phyloP scores from a whole-genome alignment of 1,140 invertebrate genomes.

The Wasmannia auropunctata region DNA sequence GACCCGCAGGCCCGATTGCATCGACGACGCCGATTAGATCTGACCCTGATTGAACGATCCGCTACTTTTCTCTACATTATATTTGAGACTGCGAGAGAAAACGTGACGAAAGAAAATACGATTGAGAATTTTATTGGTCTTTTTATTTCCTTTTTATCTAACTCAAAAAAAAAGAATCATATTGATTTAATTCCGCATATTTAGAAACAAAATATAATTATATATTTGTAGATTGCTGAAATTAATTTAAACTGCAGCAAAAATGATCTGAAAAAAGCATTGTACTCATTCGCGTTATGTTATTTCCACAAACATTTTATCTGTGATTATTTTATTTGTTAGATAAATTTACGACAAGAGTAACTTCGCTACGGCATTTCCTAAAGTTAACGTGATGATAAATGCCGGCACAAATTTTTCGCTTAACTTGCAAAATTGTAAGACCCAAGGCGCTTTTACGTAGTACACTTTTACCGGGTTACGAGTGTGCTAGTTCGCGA shows the following conservation, averaged over 20 bases:
- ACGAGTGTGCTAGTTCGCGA: background rate
- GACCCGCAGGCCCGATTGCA: background rate
- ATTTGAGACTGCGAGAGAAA: background rate
- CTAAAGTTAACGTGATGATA: background rate
- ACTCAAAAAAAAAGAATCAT: background rate
- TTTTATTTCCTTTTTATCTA: background rate
- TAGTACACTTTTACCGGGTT: background rate
- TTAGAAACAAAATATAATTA: background rate
- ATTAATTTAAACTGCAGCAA: background rate
- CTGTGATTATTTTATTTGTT: background rate
- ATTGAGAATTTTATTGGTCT: background rate
- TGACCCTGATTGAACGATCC: background rate
- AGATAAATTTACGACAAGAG: background rate
- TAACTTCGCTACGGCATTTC: background rate
- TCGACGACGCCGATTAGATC: background rate
- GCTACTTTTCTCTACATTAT: background rate
- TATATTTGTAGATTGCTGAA: background rate
- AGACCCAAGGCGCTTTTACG: background rate
- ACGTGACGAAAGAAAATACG: background rate
- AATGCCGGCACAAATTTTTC: conserved; percentile 7
- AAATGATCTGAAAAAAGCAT: background rate
- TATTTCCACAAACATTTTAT: background rate
- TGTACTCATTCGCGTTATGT: no score
- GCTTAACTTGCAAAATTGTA: conserved; percentile 10
- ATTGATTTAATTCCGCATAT: background rate